Evolutionary conservation across 2,797 vertebrate species (phyloP), one percentile per base, ranked within the genome.

Genomic region (Cynopterus sphinx): DNA sequence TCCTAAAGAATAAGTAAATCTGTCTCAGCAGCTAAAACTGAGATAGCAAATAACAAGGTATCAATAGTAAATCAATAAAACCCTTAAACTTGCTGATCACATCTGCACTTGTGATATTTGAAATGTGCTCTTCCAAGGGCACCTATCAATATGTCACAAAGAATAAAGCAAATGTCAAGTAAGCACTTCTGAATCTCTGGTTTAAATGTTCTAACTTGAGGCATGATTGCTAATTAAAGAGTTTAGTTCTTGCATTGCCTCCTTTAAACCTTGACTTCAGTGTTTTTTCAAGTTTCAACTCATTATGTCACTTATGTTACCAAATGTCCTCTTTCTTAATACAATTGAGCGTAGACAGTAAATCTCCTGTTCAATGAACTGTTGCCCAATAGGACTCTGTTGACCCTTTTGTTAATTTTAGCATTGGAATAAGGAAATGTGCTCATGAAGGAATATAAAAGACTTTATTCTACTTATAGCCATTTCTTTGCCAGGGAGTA

Each of bases 51-150:
- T 79, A 87, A 81, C 24, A 83, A 74, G 51, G 28, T 78, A 82
- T 74, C 89, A 75, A 75, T 41, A 94, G 19, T 39, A 63, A 93
- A 63, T 90, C 92, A 68, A 53, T 82, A 46, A 93, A 78, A 91
- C 51, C 39, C 7, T 78, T 63, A 43, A 8, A 57, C 2, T 59
- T 89, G 31, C 65, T 90, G 87, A 91, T 91, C 46, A 84, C 36
- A 68, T 46, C 21, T 81, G 53, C 9, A n/a, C 16, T 85, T 33
- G 8, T 89, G 68, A 61, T 81, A 75, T 95, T 95, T 95, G 46
- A 83, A 84, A 78, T 53, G 19, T 57, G 12, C 2, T 81, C 33
- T 95, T 91, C 24, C 61, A 57, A 81, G 19, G 65, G 12, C 24
- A 57, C 28, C 77, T 94, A 33, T 36, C 19, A 39, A 91, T 22